Evolutionary conservation across 2,113 vertebrate species (phyloP), one percentile per base, ranked within the genome.

Genomic region (Pseudopipra pipra): DNA sequence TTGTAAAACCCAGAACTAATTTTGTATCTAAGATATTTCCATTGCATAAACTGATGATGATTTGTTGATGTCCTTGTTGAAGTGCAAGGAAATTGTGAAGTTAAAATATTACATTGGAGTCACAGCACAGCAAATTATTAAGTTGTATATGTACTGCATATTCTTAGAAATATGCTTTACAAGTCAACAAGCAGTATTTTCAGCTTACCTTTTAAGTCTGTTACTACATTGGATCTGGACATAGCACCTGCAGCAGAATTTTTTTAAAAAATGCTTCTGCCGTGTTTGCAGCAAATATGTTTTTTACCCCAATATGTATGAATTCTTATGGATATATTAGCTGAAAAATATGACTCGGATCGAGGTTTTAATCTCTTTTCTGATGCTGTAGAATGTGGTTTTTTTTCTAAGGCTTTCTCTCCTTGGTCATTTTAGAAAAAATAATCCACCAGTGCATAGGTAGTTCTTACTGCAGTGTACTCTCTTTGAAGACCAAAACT

Each of bases 141-240:
- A 49, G 63, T 37, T 89, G n/a, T 88, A 82, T 80, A 24, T 94
- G 33, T 92, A 85, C 83, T 86, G 55, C 35, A 17, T 96, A 47
- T 94, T 96, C 47, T 87, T 91, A 67, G 6, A 65, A 93, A 72
- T 83, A 70, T 77, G 74, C 82, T 94, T 91, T 93, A 83, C 70
- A 76, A 89, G 77, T 93, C 87, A 89, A 89, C 51, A 87, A 95
- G 79, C 93, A 80, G 68, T 20, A 49, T 87, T 91, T 88, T 94
- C 47, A 65, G 72, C 74, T 95, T 91, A 81, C 27, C 63, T 96
- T 68, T 56, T 65, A 65, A 89, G 68, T 65, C 25, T 89, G 16
- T 85, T 95, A 79, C 79, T 90, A 19, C 10, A 14, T 4, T 87
- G 76, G 52, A 18, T 72, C 19, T 94, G 62, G 78, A 86, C 41